Percentiles rank a stretch among this genome's conserved stretches.
Evolutionary conservation across 2,797 vertebrate species (phyloP).

Genomic region (Lithobates pipiens): DNA sequence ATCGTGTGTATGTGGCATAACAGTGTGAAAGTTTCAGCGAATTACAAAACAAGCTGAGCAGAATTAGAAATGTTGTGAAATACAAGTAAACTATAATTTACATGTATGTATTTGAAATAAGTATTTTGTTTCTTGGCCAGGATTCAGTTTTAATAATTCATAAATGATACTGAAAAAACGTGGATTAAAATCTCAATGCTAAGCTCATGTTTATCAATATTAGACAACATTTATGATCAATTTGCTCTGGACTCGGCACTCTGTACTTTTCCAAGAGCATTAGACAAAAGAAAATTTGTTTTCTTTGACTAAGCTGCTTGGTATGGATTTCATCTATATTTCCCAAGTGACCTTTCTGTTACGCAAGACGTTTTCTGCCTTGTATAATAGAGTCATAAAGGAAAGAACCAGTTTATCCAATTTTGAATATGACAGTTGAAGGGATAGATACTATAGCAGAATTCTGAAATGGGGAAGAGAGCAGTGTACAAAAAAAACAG

Average conservation of each 20-base stretch:
- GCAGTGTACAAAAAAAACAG: too few species aligned
- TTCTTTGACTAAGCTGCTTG: constrained; percentile 9
- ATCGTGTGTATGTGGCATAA: too few species aligned
- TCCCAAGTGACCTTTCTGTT: background rate
- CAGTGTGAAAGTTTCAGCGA: too few species aligned
- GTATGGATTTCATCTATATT: constrained; percentile 3
- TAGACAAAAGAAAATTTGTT: constrained; percentile 12
- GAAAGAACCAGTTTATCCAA: background rate
- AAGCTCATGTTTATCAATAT: background rate
- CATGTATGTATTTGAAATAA: too few species aligned
- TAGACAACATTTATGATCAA: background rate
- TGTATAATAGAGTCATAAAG: constrained; percentile 27
- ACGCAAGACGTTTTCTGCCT: constrained; percentile 3
- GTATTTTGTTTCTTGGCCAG: too few species aligned
- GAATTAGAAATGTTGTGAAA: too few species aligned
- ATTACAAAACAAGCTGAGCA: too few species aligned
- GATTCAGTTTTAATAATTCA: too few species aligned
- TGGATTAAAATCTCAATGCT: too few species aligned
- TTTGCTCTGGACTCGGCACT: background rate
- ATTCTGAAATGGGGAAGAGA: too few species aligned
- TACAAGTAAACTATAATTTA: too few species aligned
- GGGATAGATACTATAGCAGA: background rate
- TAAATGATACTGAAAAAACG: too few species aligned
- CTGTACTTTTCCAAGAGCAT: constrained; percentile 1
- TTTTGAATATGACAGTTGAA: background rate